Evolutionary conservation across 2,888 invertebrate species (phyloP), one percentile per base, ranked within the genome.

Genomic region (Tipula vernalis): DNA sequence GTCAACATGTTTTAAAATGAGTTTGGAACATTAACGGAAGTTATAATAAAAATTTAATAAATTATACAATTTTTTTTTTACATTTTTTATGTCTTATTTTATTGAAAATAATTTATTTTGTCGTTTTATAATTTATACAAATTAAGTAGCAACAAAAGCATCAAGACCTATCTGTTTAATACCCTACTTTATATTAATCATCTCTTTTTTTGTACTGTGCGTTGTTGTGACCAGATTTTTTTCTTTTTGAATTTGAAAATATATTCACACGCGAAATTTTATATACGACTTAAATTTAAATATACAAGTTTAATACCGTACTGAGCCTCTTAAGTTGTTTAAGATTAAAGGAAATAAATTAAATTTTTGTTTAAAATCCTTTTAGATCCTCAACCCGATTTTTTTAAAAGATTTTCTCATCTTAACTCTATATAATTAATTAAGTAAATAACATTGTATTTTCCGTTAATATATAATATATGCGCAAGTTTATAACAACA

Each of bases 91-190:
- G 18, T 71, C 28, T 71, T 71, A 28, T 71, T 71, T 28, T 71
- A 71, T 71, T 71, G 71, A 71, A 71, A 71, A 71, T 71, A 71
- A 71, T 71, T 71, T 71, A 71, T 71, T 71, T 71, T 71, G 71
- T 71, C 71, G 71, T 71, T 71, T 71, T 28, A 71, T 71, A 71
- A 71, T 71, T 71, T 28, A 71, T 71, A 28, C 28, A 71, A 71
- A 71, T 71, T 71, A 71, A 71, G 71, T 71, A 71, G 28, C 12
- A 71, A 71, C 51, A 57, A 8, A 15, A 71, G 28, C 12, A 71
- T 13, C 71, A 28, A 28, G 12, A 71, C 28, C 28, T 71, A 71
- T 71, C 28, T 71, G 28, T 71, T 51, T 15, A 12, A 57, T 57
- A 57, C 15, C 15, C 15, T 57, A 57, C 15, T 57, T n/a, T 57